A percentile compares a stretch with the other conserved stretches of the same genome.
Conservation (phyloP, 2,113 vertebrate species). For the Eira barbara region DNA sequence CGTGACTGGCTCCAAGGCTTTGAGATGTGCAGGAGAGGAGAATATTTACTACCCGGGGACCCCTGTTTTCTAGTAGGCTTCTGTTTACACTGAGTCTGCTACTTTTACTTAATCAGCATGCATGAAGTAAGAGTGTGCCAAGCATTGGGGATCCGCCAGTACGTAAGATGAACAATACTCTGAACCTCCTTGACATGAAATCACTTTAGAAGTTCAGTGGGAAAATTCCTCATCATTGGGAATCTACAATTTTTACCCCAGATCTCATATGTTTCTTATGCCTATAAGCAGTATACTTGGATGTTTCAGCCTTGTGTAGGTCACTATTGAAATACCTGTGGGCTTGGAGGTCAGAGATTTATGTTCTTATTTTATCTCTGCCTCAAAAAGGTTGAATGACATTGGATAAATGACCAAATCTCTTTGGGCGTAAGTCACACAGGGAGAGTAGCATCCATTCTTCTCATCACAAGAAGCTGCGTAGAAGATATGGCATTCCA, state of each 20-base stretch:
- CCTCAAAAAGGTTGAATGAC: neutral
- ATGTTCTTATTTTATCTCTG: neutral
- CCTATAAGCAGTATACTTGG: neutral
- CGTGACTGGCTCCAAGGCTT: neutral
- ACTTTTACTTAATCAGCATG: neutral
- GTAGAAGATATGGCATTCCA: neutral
- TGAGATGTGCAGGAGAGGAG: neutral
- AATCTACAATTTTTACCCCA: neutral
- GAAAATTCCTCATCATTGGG: neutral
- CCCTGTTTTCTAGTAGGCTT: neutral
- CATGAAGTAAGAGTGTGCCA: neutral
- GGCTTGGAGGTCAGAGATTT: neutral
- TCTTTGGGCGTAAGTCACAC: neutral
- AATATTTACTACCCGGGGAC: neutral
- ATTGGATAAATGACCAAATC: neutral
- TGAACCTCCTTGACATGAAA: neutral
- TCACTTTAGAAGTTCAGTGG: neutral
- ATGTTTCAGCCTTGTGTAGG: neutral
- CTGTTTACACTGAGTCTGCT: neutral
- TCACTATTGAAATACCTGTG: neutral
- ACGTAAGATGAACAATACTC: neutral
- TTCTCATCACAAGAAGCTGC: neutral
- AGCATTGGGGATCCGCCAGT: neutral
- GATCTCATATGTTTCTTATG: neutral
- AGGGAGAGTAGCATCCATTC: neutral